phyloP scores from a whole-genome alignment of 23 tunicate genomes.

The Styela clava region DNA sequence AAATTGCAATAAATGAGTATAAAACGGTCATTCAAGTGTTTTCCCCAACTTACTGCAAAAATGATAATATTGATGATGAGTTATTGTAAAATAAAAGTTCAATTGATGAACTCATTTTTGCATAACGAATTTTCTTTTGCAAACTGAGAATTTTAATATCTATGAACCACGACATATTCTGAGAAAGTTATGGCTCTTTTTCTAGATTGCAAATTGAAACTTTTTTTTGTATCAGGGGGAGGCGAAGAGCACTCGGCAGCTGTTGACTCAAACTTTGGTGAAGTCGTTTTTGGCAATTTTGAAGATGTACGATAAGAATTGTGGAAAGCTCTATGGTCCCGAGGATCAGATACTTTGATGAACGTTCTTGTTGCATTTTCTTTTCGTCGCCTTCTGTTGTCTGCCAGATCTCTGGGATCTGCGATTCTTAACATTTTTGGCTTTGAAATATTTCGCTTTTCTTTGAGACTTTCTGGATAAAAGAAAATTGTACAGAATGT shows the following conservation, averaged over 20 bases:
- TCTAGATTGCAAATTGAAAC: background rate
- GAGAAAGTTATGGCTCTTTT: conserved; percentile 3
- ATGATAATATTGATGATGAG: no score
- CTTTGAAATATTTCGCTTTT: no score
- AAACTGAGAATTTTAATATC: no score
- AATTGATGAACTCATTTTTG: no score
- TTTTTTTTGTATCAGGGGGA: background rate
- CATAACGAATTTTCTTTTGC: no score
- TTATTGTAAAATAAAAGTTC: no score
- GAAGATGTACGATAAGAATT: background rate
- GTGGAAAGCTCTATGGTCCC: background rate
- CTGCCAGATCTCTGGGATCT: conserved; percentile 5
- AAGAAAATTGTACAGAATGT: background rate
- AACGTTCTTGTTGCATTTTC: background rate
- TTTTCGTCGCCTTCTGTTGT: background rate
- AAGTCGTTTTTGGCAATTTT: background rate
- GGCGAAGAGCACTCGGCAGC: no score
- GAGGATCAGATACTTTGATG: background rate
- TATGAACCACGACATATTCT: background rate
- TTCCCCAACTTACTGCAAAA: no score
- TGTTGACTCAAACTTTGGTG: no score
- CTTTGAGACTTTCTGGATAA: background rate
- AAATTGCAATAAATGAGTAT: no score
- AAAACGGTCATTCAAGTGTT: no score
- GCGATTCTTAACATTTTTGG: conserved; percentile 3